A percentile compares a stretch with the other conserved stretches of the same genome.
Conservation (phyloP, 2,113 vertebrate species). For the Solenodon paradoxus region DNA sequence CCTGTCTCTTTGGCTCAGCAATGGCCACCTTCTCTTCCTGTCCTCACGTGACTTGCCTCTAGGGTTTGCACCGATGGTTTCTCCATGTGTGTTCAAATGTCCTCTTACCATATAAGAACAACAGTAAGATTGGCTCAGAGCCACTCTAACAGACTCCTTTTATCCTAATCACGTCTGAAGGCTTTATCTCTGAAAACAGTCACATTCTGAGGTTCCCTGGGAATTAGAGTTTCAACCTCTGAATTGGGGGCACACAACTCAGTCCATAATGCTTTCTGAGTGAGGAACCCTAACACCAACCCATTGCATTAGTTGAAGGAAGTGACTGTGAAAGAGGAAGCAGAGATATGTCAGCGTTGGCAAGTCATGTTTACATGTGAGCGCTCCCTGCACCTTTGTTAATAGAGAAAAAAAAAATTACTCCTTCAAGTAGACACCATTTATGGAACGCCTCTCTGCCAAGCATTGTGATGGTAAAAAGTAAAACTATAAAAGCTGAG, state of each 20-base stretch:
- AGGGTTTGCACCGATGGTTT: rapidly evolving
- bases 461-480: neutral
- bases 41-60: neutral
- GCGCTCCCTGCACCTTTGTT: neutral
- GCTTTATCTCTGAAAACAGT: neutral
- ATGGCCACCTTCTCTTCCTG: neutral
- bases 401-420: neutral
- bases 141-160: neutral
- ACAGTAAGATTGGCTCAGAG: neutral
- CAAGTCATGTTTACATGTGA: neutral
- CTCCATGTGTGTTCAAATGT: neutral
- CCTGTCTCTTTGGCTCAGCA: neutral
- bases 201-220: too few relatives aligned
- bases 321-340: neutral
- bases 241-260: neutral
- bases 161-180: neutral
- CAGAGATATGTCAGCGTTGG: neutral
- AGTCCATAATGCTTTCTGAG: too few relatives aligned
- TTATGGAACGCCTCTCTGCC: neutral
- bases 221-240: neutral
- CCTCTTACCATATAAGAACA: neutral
- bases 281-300: neutral
- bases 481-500: neutral
- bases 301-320: neutral
- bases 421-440: neutral